phyloP scores from a whole-genome alignment of 2,113 vertebrate genomes.

The western clawed frog (Xenopus tropicalis) region DNA sequence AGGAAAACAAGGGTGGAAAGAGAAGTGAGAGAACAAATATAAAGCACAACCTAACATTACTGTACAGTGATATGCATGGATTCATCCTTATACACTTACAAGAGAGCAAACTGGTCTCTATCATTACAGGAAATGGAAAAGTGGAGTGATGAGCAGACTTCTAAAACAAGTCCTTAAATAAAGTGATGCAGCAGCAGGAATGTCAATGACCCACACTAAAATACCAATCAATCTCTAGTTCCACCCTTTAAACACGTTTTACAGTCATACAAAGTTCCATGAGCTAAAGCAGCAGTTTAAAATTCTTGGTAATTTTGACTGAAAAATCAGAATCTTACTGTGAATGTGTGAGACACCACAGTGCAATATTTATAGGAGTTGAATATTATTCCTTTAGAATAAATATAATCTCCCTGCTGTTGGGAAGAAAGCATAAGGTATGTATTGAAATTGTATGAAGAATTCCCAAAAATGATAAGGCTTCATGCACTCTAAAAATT shows the following conservation, averaged over 20 bases:
- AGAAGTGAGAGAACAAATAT: constrained; percentile 86
- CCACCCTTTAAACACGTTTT: constrained; percentile 80
- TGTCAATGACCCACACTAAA: not conserved
- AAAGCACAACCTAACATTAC: constrained; percentile 95
- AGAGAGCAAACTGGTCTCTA: constrained; percentile 71
- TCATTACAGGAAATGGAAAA: constrained; percentile 63
- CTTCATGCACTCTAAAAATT: too few relatives aligned
- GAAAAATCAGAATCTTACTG: not conserved
- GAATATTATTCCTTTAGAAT: too few relatives aligned
- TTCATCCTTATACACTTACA: constrained; percentile 77
- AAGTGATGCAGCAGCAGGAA: constrained; percentile 48
- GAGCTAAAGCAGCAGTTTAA: constrained; percentile 64
- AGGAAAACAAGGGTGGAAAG: constrained; percentile 70
- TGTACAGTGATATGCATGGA: constrained; percentile 93
- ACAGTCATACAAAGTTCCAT: constrained; percentile 87
- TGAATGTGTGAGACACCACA: not conserved
- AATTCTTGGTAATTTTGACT: not conserved
- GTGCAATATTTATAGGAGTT: not conserved
- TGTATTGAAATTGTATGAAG: too few relatives aligned
- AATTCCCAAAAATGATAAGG: too few relatives aligned
- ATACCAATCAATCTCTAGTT: constrained; percentile 66
- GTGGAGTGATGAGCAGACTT: constrained; percentile 79
- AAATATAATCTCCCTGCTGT: too few relatives aligned
- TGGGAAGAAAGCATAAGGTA: too few relatives aligned
- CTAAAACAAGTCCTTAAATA: constrained; percentile 98